These are phyloP conservation scores for Leptoclinus maculatus DNA, from an alignment of 2,797 vertebrate genomes.

Conservation along the genomic window DNA sequence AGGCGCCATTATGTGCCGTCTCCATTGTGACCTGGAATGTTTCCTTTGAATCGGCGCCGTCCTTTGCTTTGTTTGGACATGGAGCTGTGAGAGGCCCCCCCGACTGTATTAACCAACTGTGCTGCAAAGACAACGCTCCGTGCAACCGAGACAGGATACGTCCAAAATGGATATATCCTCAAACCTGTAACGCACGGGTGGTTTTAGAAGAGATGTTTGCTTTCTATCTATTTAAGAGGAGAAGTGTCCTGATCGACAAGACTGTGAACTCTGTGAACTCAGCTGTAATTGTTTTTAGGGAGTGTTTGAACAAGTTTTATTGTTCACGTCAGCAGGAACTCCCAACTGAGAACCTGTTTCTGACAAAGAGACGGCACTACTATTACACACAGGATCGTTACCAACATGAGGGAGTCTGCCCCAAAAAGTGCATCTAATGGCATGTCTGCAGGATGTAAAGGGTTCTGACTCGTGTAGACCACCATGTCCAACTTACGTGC, in stretches of 20 bases:
- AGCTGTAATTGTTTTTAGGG: background rate
- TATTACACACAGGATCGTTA: background rate
- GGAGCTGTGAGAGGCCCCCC: conserved; percentile 72
- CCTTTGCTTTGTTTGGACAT: conserved; percentile 73
- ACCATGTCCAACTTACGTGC: too few relatives aligned
- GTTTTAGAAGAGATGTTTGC: background rate
- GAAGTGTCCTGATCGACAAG: background rate
- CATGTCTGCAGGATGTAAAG: too few relatives aligned
- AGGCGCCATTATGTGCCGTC: conserved; percentile 64
- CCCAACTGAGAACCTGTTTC: background rate
- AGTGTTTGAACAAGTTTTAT: background rate
- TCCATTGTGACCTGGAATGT: conserved; percentile 81
- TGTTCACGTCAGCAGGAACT: background rate
- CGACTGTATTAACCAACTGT: conserved; percentile 54
- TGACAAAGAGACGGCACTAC: background rate
- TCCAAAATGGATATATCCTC: conserved; percentile 3
- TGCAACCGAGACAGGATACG: conserved; percentile 34
- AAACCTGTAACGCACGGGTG: background rate
- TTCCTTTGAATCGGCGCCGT: conserved; percentile 66
- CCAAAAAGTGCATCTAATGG: background rate
- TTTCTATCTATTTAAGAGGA: background rate
- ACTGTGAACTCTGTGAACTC: background rate
- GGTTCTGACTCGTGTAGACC: too few relatives aligned
- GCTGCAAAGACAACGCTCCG: conserved; percentile 67
- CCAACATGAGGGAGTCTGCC: background rate